Evolutionary conservation across 2,797 vertebrate species (phyloP), one percentile per base, ranked within the genome.

Genomic region (Poeciliopsis presidionis): DNA sequence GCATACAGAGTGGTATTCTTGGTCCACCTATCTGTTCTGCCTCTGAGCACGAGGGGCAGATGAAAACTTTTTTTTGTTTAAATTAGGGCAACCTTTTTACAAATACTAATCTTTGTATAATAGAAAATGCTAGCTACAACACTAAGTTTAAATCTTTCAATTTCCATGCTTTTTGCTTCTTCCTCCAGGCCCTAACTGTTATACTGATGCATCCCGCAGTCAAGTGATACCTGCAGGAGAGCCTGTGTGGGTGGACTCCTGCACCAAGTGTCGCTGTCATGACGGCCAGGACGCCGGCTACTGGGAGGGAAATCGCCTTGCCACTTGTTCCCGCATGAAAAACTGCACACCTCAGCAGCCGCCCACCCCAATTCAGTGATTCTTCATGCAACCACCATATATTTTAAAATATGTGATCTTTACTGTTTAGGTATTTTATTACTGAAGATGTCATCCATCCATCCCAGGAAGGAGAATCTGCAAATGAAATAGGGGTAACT

Each of bases 251-350:
- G 93, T 97, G 4, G 92, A 96, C 87, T 94, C 95, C 69, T 97
- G 96, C 90, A 97, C 95, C 85, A 95, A 94, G 86, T 97, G 96
- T 55, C 95, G 94, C 1, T 97, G 96, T 84, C 96, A 96, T 0
- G 95, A 96, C 0, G 95, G 96, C 13, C 95, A 96, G 86, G 97
- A 97, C 7, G 96, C 94, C 0, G 96, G 97, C 51, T 97, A 96
- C 90, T 97, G 96, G 96, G 96, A 96, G 87, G 96, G 96, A 74
- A 96, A 97, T 89, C 95, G 95, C 2, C 87, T 97, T n/a, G 96
- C 96, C 75, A 94, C 93, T 81, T 96, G 96, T 73, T 95, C 95
- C 75, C 93, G 88, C 61, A 85, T 96, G 36, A 94, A 86, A 47
- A 94, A 95, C 92, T 97, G 96, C 51, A 88, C 73, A 5, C 90